Conservation (phyloP, 2,888 invertebrate genomes). For the Frankliniella fusca region DNA sequence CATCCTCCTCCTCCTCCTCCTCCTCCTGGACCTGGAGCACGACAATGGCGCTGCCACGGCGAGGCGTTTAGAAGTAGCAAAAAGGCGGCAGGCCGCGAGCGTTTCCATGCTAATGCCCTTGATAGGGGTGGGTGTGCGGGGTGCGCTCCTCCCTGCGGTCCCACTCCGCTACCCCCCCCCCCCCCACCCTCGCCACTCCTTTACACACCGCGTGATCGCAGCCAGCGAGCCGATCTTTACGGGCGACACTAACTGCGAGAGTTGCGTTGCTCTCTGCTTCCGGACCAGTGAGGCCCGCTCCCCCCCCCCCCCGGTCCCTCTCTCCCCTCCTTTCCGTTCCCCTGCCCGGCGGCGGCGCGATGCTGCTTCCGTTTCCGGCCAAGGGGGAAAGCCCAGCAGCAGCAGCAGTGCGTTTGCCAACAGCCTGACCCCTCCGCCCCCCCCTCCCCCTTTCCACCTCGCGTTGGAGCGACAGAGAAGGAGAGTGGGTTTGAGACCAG, state of each 20-base stretch:
- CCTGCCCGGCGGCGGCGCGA: no score
- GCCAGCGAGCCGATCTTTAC: background rate
- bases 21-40: no score
- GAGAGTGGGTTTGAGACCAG: no score
- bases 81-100: background rate
- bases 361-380: no score
- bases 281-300: background rate
- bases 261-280: background rate
- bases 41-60: no score
- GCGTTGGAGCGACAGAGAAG: background rate
- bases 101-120: conserved; percentile 10
- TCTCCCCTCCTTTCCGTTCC: background rate
- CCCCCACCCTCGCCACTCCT: background rate
- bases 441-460: background rate
- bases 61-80: no score
- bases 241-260: background rate
- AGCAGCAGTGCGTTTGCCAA: no score
- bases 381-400: background rate
- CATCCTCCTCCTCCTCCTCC: no score
- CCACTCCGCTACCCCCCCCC: no score
- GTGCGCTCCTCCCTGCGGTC: no score
- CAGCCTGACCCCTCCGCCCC: background rate
- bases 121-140: background rate
- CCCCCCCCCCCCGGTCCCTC: background rate
- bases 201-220: background rate